Evolutionary conservation across 2,888 invertebrate genomes (phyloP).

Genomic region (Euclidia mi): DNA sequence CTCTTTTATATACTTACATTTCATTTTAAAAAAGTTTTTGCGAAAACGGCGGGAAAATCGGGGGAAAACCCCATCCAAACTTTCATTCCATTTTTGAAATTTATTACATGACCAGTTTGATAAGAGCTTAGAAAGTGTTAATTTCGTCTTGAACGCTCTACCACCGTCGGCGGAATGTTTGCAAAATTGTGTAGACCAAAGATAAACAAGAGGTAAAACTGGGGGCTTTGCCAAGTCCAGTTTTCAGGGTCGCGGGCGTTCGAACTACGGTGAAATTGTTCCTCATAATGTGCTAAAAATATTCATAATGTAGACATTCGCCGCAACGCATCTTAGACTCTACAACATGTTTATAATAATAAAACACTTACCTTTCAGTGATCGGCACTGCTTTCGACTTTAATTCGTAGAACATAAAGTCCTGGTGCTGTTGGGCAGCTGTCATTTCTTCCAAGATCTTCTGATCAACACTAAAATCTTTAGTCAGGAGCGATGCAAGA

Average conservation of each 20-base stretch:
- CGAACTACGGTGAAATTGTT: slow-evolving; percentile 84
- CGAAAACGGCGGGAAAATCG: slow-evolving; percentile 61
- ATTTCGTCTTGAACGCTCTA: slow-evolving; percentile 38
- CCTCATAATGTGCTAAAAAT: slow-evolving; percentile 86
- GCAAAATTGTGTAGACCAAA: slow-evolving; percentile 66
- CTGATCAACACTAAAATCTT: slow-evolving; percentile 87
- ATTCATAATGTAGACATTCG: slow-evolving; percentile 71
- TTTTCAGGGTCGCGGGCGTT: slow-evolving; percentile 82
- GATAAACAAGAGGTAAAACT: slow-evolving; percentile 79
- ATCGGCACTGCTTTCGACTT: slow-evolving; percentile 90
- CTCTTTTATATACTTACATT: slow-evolving; percentile 13
- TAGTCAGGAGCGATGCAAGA: slow-evolving; percentile 89
- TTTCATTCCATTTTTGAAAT: slow-evolving; percentile 1
- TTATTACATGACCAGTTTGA: slow-evolving; percentile 19
- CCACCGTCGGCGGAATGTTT: slow-evolving; percentile 54
- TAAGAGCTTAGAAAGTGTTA: slow-evolving; percentile 35
- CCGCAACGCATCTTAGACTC: slow-evolving; percentile 55
- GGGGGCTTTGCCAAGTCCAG: slow-evolving; percentile 86
- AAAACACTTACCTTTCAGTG: slow-evolving; percentile 88
- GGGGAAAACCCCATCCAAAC: slow-evolving; percentile 18
- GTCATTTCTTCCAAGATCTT: slow-evolving; percentile 89
- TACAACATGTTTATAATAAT: slow-evolving; percentile 51
- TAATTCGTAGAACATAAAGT: slow-evolving; percentile 91
- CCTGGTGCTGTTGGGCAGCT: slow-evolving; percentile 88
- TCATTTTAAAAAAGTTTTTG: neutral